A percentile compares a stretch with the other conserved stretches of the same genome.
phyloP scores from a whole-genome alignment of 1,140 invertebrate species.

The Sycophaga agraensis region DNA sequence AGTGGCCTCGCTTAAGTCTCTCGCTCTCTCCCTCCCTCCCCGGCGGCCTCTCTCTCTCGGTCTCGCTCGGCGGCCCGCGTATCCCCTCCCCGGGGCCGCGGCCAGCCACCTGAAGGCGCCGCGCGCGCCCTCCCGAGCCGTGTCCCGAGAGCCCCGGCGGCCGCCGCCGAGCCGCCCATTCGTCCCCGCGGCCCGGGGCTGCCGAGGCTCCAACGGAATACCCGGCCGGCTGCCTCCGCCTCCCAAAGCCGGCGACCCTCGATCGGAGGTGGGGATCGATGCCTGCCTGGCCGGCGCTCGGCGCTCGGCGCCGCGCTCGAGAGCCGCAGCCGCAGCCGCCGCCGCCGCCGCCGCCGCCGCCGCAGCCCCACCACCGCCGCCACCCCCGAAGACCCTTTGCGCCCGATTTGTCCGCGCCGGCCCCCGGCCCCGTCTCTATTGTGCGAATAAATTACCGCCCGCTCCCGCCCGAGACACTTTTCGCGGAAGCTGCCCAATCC shows the following conservation, averaged over 20 bases:
- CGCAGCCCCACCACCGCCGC: background rate
- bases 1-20: slow-evolving; percentile 60
- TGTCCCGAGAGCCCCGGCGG: background rate
- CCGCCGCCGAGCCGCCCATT: background rate
- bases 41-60: background rate
- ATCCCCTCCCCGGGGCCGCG: slow-evolving; percentile 4
- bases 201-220: slow-evolving; percentile 13
- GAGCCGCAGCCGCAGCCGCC: no score
- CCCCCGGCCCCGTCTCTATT: no score
- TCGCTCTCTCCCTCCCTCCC: slow-evolving; percentile 13
- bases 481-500: no score
- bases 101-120: no score
- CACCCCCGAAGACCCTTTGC: background rate
- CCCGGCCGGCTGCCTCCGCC: background rate
- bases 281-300: no score
- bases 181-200: background rate
- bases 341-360: background rate
- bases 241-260: no score
- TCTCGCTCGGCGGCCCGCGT: background rate
- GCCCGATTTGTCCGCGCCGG: no score
- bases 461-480: no score
- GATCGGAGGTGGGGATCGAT: no score
- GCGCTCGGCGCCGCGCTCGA: background rate
- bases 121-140: no score
- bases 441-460: no score